Evolutionary conservation across 1,140 invertebrate species (phyloP).

Genomic region (Trinorchestia longiramus): DNA sequence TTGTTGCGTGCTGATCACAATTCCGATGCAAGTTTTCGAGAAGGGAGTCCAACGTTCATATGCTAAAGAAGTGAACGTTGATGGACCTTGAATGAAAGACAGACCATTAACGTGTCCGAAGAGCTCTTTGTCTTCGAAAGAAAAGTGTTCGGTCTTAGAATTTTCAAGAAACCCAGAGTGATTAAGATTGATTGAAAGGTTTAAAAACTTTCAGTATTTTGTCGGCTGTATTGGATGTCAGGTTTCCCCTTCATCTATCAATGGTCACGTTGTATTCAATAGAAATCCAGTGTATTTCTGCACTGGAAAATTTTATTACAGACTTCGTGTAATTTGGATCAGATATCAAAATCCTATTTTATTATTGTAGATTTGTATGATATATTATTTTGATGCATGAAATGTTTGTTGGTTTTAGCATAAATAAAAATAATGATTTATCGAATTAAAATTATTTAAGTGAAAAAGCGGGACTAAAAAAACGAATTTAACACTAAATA

Average conservation of each 20-base stretch:
- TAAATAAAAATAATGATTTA: too few species aligned
- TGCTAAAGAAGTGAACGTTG: neutral
- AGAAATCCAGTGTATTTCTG: neutral
- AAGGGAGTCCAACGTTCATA: neutral
- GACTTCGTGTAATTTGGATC: neutral
- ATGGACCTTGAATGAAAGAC: neutral
- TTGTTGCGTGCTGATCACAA: neutral
- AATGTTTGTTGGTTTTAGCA: neutral
- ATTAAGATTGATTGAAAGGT: neutral
- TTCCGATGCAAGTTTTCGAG: neutral
- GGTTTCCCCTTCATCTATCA: neutral
- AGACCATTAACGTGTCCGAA: neutral
- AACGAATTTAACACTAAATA: neutral
- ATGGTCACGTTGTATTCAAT: neutral
- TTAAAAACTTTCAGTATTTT: neutral
- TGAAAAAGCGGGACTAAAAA: neutral
- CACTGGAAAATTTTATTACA: neutral
- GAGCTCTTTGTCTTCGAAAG: neutral
- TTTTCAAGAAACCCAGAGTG: neutral
- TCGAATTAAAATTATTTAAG: neutral
- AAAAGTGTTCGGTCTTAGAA: neutral
- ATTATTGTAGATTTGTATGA: neutral
- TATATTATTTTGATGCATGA: neutral
- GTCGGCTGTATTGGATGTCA: neutral
- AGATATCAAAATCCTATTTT: neutral